Percentiles rank a stretch among this genome's conserved stretches.
Conservation (phyloP, 2,797 vertebrate genomes). For the Lycodopsis pacificus region DNA sequence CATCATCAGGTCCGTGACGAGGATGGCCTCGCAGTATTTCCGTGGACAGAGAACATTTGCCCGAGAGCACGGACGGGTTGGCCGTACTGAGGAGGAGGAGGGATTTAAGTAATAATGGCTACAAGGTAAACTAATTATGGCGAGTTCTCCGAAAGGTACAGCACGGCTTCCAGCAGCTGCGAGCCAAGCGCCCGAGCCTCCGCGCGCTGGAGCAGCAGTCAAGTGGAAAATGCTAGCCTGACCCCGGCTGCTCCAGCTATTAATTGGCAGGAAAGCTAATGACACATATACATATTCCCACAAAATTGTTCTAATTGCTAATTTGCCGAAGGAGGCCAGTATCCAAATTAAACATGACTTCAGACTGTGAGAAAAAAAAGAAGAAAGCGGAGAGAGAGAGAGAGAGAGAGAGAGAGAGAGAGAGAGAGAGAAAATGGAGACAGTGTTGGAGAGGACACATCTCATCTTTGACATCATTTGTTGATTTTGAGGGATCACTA, state of each 20-base stretch:
- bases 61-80: constrained; percentile 48
- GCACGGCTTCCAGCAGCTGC: constrained; percentile 88
- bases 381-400: constrained; percentile 17
- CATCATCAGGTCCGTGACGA: constrained; percentile 84
- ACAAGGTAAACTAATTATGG: constrained; percentile 98
- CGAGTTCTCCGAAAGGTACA: constrained; percentile 90
- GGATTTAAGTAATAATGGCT: constrained; percentile 94
- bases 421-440: constrained; percentile 25
- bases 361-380: constrained; percentile 80
- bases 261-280: constrained; percentile 99
- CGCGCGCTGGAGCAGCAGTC: constrained; percentile 89
- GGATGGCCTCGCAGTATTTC: constrained; percentile 86
- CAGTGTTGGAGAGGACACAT: constrained; percentile 7
- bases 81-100: constrained; percentile 74
- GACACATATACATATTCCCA: constrained; percentile 97
- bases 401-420: constrained; percentile 20
- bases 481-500: constrained; percentile 83
- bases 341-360: constrained; percentile 97
- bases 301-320: constrained; percentile 99
- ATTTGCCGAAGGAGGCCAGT: constrained; percentile 94
- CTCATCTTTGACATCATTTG: constrained; percentile 71
- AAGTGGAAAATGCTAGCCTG: constrained; percentile 95
- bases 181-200: constrained; percentile 89
- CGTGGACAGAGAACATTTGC: constrained; percentile 83
- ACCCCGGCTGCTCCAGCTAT: constrained; percentile 91